Percentiles rank a stretch among this genome's conserved stretches.
Evolutionary conservation across 1,140 invertebrate genomes (phyloP).

Genomic region (Hormaphis cornu): DNA sequence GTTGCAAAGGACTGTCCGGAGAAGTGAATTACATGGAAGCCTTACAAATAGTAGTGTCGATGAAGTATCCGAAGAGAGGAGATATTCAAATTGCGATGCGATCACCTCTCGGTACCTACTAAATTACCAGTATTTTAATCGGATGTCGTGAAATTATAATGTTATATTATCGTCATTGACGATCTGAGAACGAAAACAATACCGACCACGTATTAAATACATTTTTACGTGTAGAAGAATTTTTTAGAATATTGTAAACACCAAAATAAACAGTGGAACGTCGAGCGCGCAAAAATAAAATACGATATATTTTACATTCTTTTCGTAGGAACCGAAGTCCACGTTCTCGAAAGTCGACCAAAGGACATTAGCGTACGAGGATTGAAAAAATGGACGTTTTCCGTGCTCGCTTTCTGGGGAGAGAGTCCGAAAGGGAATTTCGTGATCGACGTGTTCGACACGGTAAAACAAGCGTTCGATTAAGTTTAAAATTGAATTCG

Average conservation of each 20-base stretch:
- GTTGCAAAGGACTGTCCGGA: constrained; percentile 41
- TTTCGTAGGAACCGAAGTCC: constrained; percentile 56
- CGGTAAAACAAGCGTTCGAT: constrained; percentile 44
- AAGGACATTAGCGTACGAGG: constrained; percentile 61
- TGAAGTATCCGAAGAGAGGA: constrained; percentile 61
- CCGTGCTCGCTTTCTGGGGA: constrained; percentile 85
- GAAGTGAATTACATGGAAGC: constrained; percentile 71
- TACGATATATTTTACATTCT: background rate
- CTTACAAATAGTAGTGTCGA: constrained; percentile 59
- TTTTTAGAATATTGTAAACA: too few species aligned
- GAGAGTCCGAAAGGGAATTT: constrained; percentile 69
- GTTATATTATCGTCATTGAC: too few species aligned
- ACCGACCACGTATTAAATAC: background rate
- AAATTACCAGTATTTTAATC: too few species aligned
- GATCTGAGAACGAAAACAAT: background rate
- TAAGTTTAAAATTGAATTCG: background rate
- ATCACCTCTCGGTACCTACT: constrained; percentile 55
- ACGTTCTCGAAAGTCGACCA: constrained; percentile 58
- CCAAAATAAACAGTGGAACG: too few species aligned
- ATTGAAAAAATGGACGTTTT: constrained; percentile 79
- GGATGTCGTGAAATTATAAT: too few species aligned
- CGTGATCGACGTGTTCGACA: constrained; percentile 55
- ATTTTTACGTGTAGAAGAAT: background rate
- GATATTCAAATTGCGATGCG: constrained; percentile 58
- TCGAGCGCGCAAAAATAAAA: too few species aligned